Evolutionary conservation across 2,113 vertebrate species (phyloP), one percentile per base, ranked within the genome.

Genomic region (Microcebus ravelobensis): DNA sequence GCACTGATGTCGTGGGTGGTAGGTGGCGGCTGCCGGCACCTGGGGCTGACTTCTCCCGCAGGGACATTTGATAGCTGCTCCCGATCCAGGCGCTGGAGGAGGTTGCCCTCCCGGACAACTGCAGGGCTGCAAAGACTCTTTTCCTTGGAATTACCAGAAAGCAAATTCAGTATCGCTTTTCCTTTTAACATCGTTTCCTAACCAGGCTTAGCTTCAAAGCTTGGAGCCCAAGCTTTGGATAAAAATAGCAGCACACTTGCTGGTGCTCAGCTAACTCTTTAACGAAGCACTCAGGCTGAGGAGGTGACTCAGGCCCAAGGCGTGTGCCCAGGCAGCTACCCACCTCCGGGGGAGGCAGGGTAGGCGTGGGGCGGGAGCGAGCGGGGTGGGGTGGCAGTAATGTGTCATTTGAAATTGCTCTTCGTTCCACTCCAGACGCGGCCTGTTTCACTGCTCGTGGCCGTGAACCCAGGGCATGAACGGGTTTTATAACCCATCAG

Each of bases 1-100:
- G 6, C 8, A 4, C 2, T 29, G 1, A 2, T 4, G 6, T 9
- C 11, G 12, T 1, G 2, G 25, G 50, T 20, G 18, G 0, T 5
- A 4, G 50, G 36, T 34, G 34, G 21, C 79, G 27, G 23, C 34
- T 11, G 34, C 63, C 6, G 0, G 1, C 68, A 3, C 13, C 17
- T 1, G 0, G 4, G 52, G 13, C 8, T 52, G 23, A 29, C 14
- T n/a, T 42, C 42, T 25, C 59, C 52, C 68, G 1, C 3, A 1
- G 63, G 70, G 13, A 21, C 20, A 8, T 4, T 23, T 14, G 6
- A 20, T 27, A 14, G n/a, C 34, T 27, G 9, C 4, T 29, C 5
- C 31, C 0, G 9, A 20, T 7, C 2, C 23, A n/a, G 2, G 0
- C 27, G 8, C 20, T 67, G 1, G 0, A 20, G 1, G 0, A 20